Base-by-base conservation (phyloP, 2,888 invertebrate genomes). In the Ctenicera cuprea region DNA sequence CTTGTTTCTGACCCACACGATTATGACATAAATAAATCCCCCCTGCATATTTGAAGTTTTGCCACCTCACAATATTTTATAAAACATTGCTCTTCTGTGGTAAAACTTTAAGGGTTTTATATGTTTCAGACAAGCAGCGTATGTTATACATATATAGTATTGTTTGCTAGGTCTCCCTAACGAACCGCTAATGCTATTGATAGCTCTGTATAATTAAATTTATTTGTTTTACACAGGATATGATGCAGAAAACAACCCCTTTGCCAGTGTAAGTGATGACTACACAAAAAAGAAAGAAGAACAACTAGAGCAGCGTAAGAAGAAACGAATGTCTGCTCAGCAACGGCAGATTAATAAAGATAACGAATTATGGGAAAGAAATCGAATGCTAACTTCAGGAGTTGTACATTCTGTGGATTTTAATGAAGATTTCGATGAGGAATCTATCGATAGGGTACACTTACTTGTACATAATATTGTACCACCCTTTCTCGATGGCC, bases 361-460 rank as follows among this genome's bases (percentile, higher is more conserved):
- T 89, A 99, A 98, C 87, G 99, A 99, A 85, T 89, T 97, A 80
- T 99, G 99, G 99, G 99, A 99, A 87, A 91, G 97, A 22, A 99
- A 99, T 89, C 92, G 99, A 77, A 97, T 99, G 97, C 90, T 98
- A 26, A 95, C 98, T 5, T 95, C 95, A 30, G 96, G 99, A 16
- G 98, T 98, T 0, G 97, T 98, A 0, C 94, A 94, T 83, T 93
- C 95, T 30, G 92, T 96, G 43, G 95, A 94, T 82, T 92, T 95
- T 30, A 96, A 94, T 84, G 96, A 97, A 80, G 98, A 98, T 85
- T 94, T 96, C 85, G 98, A 99, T 82, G 99, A 99, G 87, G 97
- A 98, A 86, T 95, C 93, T 52, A 94, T 97, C 71, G 97, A 97
- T 76, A 89, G 98, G 50, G 98, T 99, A 0, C 98, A 99, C 88